Evolutionary conservation across 2,113 vertebrate genomes (phyloP).

Genomic region (Cyphomyrus discorhynchus): DNA sequence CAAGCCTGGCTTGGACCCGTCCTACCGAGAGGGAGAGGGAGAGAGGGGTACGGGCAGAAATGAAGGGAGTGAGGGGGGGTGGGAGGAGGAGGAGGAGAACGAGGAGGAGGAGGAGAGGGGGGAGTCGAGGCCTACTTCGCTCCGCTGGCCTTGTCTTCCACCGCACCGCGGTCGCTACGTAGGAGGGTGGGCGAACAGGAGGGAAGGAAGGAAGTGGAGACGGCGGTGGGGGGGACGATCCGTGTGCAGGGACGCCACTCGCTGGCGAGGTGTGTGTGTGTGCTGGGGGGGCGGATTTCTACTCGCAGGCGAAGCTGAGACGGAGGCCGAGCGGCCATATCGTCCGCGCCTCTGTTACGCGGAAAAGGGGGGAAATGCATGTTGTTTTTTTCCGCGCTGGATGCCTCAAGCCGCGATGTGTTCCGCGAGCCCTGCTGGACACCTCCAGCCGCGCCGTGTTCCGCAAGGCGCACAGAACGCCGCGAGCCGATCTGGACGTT

Average conservation of each 20-base stretch:
- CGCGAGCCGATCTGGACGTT: slow-evolving; percentile 47
- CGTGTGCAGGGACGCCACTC: slow-evolving; percentile 35
- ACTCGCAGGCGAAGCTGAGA: slow-evolving; percentile 26
- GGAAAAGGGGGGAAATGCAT: slow-evolving; percentile 2
- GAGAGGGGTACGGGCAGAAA: slow-evolving; percentile 56
- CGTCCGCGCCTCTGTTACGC: slow-evolving; percentile 28
- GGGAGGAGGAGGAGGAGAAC: slow-evolving; percentile 33
- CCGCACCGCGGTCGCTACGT: slow-evolving; percentile 54
- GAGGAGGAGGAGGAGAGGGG: slow-evolving; percentile 13
- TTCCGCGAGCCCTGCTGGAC: background rate
- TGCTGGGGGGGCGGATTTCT: slow-evolving; percentile 4
- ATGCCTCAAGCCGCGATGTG: slow-evolving; percentile 41
- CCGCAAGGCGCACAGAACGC: background rate
- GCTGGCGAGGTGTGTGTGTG: slow-evolving; percentile 29
- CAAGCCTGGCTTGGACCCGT: slow-evolving; percentile 58
- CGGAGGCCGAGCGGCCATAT: slow-evolving; percentile 37
- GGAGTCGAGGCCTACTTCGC: slow-evolving; percentile 56
- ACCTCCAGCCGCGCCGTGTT: slow-evolving; percentile 38
- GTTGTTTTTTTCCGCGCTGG: slow-evolving; percentile 35
- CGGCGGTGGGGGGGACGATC: slow-evolving; percentile 39
- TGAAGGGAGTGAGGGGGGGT: slow-evolving; percentile 44
- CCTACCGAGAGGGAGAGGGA: slow-evolving; percentile 51
- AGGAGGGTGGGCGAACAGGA: slow-evolving; percentile 51
- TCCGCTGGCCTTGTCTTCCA: slow-evolving; percentile 60
- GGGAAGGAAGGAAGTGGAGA: slow-evolving; percentile 47